Conservation (phyloP, 2,888 invertebrate species). For the Epistrophe eligans region DNA sequence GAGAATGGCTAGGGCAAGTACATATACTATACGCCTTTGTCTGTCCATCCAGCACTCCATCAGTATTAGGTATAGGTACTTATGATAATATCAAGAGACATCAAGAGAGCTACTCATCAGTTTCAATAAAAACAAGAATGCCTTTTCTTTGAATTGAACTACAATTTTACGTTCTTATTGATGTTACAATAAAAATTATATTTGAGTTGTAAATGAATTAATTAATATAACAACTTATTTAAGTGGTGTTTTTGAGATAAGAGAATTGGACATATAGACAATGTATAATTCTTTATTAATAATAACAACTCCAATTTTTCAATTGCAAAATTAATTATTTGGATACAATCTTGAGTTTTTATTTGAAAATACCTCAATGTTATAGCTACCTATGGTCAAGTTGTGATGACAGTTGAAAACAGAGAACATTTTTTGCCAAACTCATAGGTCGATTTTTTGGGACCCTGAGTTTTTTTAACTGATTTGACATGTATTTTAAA, state of each 20-base stretch:
- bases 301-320: no score
- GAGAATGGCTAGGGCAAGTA: neutral
- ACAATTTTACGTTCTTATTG: neutral
- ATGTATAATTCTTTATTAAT: no score
- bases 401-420: no score
- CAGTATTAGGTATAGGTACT: neutral
- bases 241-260: neutral
- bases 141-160: neutral
- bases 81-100: conserved; percentile 13
- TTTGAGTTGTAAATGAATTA: neutral
- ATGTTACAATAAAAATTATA: neutral
- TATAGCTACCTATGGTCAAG: no score
- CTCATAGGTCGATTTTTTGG: no score
- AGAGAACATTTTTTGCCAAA: no score
- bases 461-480: no score
- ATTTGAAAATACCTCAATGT: no score
- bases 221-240: neutral
- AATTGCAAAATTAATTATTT: no score
- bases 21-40: neutral
- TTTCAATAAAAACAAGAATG: neutral
- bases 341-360: no score
- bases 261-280: no score
- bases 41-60: neutral
- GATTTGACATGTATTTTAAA: no score
- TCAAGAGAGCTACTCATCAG: neutral